A percentile compares a stretch with the other conserved stretches of the same genome.
Conservation (phyloP, 2,888 invertebrate species). For the Petrolisthes manimaculis region DNA sequence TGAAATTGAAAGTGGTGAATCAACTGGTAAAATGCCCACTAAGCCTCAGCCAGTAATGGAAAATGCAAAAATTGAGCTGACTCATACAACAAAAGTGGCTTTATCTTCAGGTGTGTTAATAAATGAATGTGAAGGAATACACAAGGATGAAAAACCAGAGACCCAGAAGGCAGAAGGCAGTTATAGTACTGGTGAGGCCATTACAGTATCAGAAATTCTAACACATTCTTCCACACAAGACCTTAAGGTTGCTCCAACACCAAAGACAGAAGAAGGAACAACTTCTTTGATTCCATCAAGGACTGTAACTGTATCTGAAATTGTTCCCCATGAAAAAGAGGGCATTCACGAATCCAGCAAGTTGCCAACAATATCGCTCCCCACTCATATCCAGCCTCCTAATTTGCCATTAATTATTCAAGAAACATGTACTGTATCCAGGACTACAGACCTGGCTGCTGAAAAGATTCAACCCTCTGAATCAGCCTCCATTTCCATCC, state of each 20-base stretch:
- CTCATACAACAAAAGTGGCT: slow-evolving; percentile 50
- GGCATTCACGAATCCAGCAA: slow-evolving; percentile 65
- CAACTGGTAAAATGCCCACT: slow-evolving; percentile 27
- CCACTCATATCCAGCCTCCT: slow-evolving; percentile 35
- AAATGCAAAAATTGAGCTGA: slow-evolving; percentile 47
- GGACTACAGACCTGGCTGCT: slow-evolving; percentile 33
- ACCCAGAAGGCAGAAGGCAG: slow-evolving; percentile 46
- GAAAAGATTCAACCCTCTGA: slow-evolving; percentile 40
- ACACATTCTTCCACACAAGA: slow-evolving; percentile 46
- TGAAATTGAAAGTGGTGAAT: slow-evolving; percentile 53
- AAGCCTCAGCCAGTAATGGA: slow-evolving; percentile 31
- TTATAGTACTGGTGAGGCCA: slow-evolving; percentile 47
- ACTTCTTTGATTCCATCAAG: slow-evolving; percentile 55
- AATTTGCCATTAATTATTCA: slow-evolving; percentile 55
- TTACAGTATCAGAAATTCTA: slow-evolving; percentile 51
- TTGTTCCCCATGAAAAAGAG: slow-evolving; percentile 65
- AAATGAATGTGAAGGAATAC: slow-evolving; percentile 44
- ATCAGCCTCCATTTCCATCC: slow-evolving; percentile 46
- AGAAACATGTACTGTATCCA: slow-evolving; percentile 41
- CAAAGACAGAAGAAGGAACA: slow-evolving; percentile 56
- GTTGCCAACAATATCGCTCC: slow-evolving; percentile 43
- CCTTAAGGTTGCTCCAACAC: slow-evolving; percentile 32
- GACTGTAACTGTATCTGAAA: slow-evolving; percentile 57
- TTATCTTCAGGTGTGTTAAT: slow-evolving; percentile 47
- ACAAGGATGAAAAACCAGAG: slow-evolving; percentile 47